phyloP scores from a whole-genome alignment of 2,888 invertebrate genomes.

The Eupithecia abbreviata region DNA sequence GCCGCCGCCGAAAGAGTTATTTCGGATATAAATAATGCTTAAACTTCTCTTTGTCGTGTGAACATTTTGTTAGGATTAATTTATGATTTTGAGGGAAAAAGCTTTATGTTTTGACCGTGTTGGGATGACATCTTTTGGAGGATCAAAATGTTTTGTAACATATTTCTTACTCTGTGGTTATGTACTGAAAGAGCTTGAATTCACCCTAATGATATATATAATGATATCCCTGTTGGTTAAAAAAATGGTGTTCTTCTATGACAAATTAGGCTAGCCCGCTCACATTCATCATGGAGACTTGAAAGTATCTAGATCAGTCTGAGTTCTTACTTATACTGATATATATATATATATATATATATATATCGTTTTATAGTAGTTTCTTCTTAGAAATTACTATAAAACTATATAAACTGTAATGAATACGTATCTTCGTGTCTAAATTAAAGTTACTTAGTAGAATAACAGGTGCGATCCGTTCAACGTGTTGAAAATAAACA shows the following conservation, averaged over 20 bases:
- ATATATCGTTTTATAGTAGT: too few relatives aligned
- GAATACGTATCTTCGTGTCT: neutral
- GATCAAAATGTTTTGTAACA: constrained; percentile 1
- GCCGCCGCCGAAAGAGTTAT: constrained; percentile 62
- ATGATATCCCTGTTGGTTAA: neutral
- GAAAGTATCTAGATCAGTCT: neutral
- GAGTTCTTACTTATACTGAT: neutral
- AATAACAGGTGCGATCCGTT: neutral
- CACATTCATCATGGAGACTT: neutral
- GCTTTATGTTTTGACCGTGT: constrained; percentile 27
- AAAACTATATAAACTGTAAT: neutral
- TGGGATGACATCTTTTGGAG: constrained; percentile 31
- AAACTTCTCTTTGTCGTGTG: constrained; percentile 49
- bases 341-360: too few relatives aligned
- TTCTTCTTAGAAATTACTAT: neutral
- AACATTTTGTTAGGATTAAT: constrained; percentile 38
- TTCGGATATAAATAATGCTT: constrained; percentile 57
- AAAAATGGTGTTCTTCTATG: neutral
- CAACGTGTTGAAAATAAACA: neutral
- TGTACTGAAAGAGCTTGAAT: neutral
- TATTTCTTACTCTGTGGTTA: neutral
- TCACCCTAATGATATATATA: neutral
- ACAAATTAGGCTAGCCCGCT: neutral
- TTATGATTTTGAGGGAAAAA: constrained; percentile 39
- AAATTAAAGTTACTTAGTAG: neutral